Conservation (phyloP, 1,140 invertebrate genomes). For the Monomorium pharaonis region DNA sequence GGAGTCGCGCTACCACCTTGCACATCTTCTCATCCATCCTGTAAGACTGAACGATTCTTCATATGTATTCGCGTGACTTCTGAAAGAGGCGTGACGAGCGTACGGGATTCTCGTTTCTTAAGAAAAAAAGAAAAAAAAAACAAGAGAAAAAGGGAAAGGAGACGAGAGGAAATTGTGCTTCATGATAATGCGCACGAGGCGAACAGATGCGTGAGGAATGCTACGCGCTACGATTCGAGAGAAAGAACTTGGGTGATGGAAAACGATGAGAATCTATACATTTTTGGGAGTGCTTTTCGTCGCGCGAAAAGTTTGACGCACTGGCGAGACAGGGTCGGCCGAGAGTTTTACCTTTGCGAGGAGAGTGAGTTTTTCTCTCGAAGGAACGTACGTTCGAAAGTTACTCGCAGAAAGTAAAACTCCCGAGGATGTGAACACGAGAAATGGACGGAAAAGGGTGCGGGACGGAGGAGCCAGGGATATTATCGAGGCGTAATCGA, state of each 20-base stretch:
- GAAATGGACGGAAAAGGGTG: neutral
- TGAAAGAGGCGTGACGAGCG: constrained; percentile 20
- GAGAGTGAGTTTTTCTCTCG: neutral
- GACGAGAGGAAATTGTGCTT: neutral
- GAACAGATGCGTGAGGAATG: neutral
- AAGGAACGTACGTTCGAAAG: neutral
- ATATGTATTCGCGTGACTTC: constrained; percentile 48
- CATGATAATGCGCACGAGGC: neutral
- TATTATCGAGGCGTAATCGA: constrained; percentile 59
- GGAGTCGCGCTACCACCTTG: constrained; percentile 14
- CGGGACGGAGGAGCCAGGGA: neutral
- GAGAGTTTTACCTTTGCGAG: constrained; percentile 21
- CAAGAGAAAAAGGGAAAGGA: neutral
- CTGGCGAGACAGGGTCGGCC: neutral
- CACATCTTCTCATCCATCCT: constrained; percentile 62
- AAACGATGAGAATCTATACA: neutral
- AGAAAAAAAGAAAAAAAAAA: neutral
- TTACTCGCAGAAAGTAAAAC: constrained; percentile 7
- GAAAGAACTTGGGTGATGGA: neutral
- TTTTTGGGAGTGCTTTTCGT: constrained; percentile 15
- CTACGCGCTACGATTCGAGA: neutral
- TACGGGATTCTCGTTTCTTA: constrained; percentile 47
- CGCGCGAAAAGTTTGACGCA: neutral
- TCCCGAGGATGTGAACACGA: constrained; percentile 8
- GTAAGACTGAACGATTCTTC: constrained; percentile 76